Evolutionary conservation across 2,888 invertebrate species (phyloP).

Genomic region (Drosophila stalkeri): DNA sequence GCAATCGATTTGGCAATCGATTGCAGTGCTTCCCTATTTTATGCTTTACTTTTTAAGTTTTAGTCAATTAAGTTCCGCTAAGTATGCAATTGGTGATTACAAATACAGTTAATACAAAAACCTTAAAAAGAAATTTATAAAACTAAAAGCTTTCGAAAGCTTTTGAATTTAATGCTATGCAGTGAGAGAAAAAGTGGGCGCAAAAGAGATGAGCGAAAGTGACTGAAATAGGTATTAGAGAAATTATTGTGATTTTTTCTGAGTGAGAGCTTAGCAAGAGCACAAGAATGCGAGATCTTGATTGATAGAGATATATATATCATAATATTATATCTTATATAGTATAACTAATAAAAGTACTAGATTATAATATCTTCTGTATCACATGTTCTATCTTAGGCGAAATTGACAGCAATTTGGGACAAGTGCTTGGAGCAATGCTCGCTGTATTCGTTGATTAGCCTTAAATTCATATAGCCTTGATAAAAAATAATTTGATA

Average conservation of each 20-base stretch:
- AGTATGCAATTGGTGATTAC: conserved; percentile 58
- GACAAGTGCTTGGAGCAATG: conserved; percentile 22
- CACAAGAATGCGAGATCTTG: not conserved
- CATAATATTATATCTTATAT: not conserved
- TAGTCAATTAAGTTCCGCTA: conserved; percentile 24
- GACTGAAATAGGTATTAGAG: not conserved
- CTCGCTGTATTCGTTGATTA: conserved; percentile 18
- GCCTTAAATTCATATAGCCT: conserved; percentile 17
- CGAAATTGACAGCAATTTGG: conserved; percentile 2
- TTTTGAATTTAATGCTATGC: conserved; percentile 18
- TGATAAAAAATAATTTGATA: conserved; percentile 21
- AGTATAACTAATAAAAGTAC: not conserved
- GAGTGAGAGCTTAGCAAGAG: not conserved
- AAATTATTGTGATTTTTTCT: not conserved
- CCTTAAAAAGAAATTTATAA: conserved; percentile 1
- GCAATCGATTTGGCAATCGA: conserved; percentile 10
- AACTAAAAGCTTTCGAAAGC: conserved; percentile 16
- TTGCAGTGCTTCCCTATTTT: conserved; percentile 61
- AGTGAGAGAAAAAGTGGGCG: conserved; percentile 10
- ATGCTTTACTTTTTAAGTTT: conserved; percentile 45
- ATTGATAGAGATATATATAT: not conserved
- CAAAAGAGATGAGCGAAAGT: not conserved
- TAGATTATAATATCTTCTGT: not conserved
- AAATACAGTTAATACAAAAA: conserved; percentile 38
- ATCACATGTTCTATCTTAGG: too few species aligned